Evolutionary conservation across 1,140 invertebrate species (phyloP).

Genomic region (Pseudomyrmex gracilis): DNA sequence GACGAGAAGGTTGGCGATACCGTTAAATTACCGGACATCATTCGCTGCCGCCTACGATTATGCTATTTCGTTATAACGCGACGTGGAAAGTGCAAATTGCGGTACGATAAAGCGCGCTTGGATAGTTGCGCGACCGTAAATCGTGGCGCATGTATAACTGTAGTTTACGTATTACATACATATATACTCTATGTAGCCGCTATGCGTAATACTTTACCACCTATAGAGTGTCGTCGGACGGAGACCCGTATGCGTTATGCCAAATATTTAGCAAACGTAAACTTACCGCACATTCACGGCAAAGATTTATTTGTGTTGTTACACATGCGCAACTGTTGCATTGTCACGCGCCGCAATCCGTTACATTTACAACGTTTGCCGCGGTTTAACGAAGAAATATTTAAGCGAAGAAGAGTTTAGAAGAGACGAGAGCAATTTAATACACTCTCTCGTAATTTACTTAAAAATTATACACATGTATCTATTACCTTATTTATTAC

Average conservation of each 20-base stretch:
- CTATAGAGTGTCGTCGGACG: conserved; percentile 3
- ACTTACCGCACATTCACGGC: conserved; percentile 22
- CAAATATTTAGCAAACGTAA: conserved; percentile 56
- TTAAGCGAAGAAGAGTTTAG: conserved; percentile 14
- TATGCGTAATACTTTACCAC: background rate
- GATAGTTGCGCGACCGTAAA: conserved; percentile 46
- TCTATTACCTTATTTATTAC: background rate
- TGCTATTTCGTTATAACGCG: conserved; percentile 27
- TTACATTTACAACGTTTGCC: conserved; percentile 38
- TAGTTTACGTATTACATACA: conserved; percentile 44
- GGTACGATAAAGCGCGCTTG: conserved; percentile 26
- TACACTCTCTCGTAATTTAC: background rate
- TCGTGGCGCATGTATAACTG: conserved; percentile 40
- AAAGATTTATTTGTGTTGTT: conserved; percentile 34
- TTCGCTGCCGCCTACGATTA: conserved; percentile 32
- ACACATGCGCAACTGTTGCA: conserved; percentile 22
- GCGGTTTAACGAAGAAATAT: conserved; percentile 43
- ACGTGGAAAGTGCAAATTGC: conserved; percentile 48
- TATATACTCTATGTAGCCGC: background rate
- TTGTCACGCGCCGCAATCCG: conserved; percentile 28
- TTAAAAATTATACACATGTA: background rate
- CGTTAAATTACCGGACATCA: conserved; percentile 37
- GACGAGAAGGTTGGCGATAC: conserved; percentile 10
- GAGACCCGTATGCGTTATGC: conserved; percentile 12
- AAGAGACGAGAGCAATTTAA: conserved; percentile 14